These are phyloP conservation scores for Choloepus didactylus DNA, from an alignment of 2,797 vertebrate species.

Conservation along the genomic window DNA sequence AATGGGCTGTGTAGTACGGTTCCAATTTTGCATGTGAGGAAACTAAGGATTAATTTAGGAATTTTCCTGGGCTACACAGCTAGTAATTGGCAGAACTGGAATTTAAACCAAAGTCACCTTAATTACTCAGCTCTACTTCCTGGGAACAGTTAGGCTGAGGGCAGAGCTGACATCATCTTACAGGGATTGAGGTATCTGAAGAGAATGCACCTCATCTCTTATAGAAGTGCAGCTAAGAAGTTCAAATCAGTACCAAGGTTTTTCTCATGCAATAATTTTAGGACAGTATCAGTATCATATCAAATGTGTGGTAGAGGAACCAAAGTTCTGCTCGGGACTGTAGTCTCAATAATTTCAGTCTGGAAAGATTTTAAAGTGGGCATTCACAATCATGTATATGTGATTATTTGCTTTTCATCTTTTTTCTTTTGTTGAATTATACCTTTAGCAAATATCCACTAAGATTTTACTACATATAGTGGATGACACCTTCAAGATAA, in stretches of 20 bases:
- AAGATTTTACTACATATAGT: not conserved
- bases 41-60: not conserved
- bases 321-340: not conserved
- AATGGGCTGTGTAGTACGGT: not conserved
- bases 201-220: not conserved
- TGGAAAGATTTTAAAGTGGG: not conserved
- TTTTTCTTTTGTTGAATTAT: constrained; percentile 35
- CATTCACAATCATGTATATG: not conserved
- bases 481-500: not conserved
- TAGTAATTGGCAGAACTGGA: not conserved
- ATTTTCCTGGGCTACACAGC: not conserved
- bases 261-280: not conserved
- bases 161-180: not conserved
- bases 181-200: not conserved
- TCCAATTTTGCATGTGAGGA: not conserved
- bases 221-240: not conserved
- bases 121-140: not conserved
- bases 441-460: constrained; percentile 7
- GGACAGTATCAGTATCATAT: not conserved
- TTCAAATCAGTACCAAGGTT: not conserved
- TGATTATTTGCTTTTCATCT: not conserved
- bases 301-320: not conserved
- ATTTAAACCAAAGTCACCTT: not conserved
- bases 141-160: not conserved
- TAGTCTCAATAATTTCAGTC: not conserved